phyloP scores from a whole-genome alignment of 53 echinoderm and acorn worm genomes.

The Crossaster papposus region DNA sequence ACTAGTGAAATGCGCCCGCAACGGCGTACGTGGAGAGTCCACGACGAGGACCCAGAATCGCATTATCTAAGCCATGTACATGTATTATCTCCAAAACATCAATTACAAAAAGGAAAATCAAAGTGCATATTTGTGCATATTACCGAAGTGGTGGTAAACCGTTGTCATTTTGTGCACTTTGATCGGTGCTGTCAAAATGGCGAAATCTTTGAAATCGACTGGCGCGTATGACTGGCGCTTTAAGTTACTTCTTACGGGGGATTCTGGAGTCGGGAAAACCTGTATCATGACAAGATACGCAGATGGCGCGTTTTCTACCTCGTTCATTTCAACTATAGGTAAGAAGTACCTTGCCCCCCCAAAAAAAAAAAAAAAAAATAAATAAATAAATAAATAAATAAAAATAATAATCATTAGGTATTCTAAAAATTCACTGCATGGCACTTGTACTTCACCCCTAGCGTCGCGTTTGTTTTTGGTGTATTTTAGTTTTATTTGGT shows the following conservation, averaged over 20 bases:
- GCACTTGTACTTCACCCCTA: background rate
- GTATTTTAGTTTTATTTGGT: background rate
- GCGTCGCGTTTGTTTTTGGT: background rate
- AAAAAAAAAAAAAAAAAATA: background rate
- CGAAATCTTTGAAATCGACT: background rate
- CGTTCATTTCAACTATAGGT: slow-evolving; percentile 86
- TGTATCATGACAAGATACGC: slow-evolving; percentile 72
- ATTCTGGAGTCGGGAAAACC: slow-evolving; percentile 83
- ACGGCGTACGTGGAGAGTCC: background rate
- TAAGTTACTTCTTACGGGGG: slow-evolving; percentile 78
- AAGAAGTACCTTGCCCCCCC: slow-evolving; percentile 23
- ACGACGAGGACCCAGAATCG: background rate
- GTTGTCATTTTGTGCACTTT: background rate
- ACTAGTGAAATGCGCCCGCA: background rate
- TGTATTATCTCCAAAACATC: no score
- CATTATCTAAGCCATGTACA: background rate
- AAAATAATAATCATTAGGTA: no score
- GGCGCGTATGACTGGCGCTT: slow-evolving; percentile 9
- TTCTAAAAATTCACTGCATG: background rate
- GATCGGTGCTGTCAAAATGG: background rate
- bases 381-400: no score
- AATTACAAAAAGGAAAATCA: background rate
- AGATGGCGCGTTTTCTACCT: slow-evolving; percentile 62
- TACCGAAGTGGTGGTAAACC: background rate
- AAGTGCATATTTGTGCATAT: background rate